Evolutionary conservation across 1,140 invertebrate species (phyloP).

Genomic region (Zaprionus capensis): DNA sequence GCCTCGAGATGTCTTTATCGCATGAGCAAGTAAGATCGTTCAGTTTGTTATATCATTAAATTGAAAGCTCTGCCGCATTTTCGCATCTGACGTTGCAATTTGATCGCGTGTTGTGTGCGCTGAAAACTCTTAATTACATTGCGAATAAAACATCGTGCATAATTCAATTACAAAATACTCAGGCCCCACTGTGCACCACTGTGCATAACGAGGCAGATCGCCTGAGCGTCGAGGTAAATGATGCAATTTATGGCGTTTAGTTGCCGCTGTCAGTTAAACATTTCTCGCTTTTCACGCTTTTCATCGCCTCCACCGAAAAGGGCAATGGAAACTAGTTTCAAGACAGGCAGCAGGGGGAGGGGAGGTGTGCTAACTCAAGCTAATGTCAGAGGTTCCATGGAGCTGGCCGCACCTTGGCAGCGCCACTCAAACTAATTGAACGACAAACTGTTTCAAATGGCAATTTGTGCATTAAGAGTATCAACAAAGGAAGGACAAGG

Average conservation of each 20-base stretch:
- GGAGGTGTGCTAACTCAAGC: background rate
- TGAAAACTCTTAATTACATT: slow-evolving; percentile 60
- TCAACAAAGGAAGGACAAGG: slow-evolving; percentile 45
- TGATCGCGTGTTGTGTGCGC: slow-evolving; percentile 56
- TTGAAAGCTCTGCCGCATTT: slow-evolving; percentile 31
- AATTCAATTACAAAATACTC: slow-evolving; percentile 75
- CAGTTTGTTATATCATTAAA: slow-evolving; percentile 77
- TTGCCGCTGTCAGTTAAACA: slow-evolving; percentile 21
- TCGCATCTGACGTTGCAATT: slow-evolving; percentile 4
- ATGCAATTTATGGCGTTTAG: slow-evolving; percentile 41
- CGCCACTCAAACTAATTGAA: slow-evolving; percentile 76
- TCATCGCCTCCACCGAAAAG: slow-evolving; percentile 10
- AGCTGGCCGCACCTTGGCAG: slow-evolving; percentile 49
- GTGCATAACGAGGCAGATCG: slow-evolving; percentile 40
- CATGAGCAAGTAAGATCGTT: slow-evolving; percentile 65
- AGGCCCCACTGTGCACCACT: slow-evolving; percentile 29
- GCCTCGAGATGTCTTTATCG: slow-evolving; percentile 33
- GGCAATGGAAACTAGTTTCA: slow-evolving; percentile 28
- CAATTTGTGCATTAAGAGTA: slow-evolving; percentile 76
- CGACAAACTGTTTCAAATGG: slow-evolving; percentile 68
- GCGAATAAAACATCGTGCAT: slow-evolving; percentile 36
- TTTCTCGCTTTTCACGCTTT: slow-evolving; percentile 20
- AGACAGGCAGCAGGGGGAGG: background rate
- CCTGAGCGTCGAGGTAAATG: slow-evolving; percentile 4
- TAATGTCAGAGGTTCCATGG: slow-evolving; percentile 18